A percentile compares a stretch with the other conserved stretches of the same genome.
These are phyloP conservation scores for Xanthia togata DNA, from an alignment of 2,888 invertebrate genomes.

Conservation along the genomic window DNA sequence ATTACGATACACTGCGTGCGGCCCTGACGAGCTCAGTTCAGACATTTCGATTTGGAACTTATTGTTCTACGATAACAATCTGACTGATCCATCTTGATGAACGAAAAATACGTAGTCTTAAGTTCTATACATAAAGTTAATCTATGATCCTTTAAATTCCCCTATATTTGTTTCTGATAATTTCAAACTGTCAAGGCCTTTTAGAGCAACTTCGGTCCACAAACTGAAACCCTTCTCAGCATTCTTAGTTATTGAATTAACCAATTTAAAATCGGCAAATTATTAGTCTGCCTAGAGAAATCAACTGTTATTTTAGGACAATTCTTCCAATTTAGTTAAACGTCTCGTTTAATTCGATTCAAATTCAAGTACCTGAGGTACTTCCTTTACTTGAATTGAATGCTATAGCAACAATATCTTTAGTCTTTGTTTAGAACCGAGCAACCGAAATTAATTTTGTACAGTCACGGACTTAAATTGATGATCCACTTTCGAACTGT, in stretches of 20 bases:
- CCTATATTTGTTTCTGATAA: background rate
- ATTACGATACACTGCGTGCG: slow-evolving; percentile 17
- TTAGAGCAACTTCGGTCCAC: background rate
- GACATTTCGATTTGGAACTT: slow-evolving; percentile 14
- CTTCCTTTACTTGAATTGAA: no score
- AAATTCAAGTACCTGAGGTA: no score
- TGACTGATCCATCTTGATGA: background rate
- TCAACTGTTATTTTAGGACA: slow-evolving; percentile 34
- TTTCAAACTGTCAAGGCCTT: background rate
- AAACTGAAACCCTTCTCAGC: slow-evolving; percentile 15
- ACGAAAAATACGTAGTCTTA: background rate
- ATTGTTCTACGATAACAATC: slow-evolving; percentile 1
- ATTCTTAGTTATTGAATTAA: slow-evolving; percentile 47
- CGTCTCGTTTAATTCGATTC: no score
- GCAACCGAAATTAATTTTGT: background rate
- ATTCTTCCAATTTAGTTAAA: slow-evolving; percentile 25
- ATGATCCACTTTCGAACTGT: no score
- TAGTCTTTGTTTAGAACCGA: background rate
- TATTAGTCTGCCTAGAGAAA: slow-evolving; percentile 25
- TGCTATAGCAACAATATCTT: background rate
- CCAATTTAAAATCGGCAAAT: slow-evolving; percentile 18
- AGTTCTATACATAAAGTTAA: no score
- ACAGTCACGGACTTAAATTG: no score
- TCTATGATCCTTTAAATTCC: background rate
- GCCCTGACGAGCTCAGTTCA: slow-evolving; percentile 11